Base-by-base conservation (phyloP, 1,140 invertebrate species). In the Bombus breviceps region DNA sequence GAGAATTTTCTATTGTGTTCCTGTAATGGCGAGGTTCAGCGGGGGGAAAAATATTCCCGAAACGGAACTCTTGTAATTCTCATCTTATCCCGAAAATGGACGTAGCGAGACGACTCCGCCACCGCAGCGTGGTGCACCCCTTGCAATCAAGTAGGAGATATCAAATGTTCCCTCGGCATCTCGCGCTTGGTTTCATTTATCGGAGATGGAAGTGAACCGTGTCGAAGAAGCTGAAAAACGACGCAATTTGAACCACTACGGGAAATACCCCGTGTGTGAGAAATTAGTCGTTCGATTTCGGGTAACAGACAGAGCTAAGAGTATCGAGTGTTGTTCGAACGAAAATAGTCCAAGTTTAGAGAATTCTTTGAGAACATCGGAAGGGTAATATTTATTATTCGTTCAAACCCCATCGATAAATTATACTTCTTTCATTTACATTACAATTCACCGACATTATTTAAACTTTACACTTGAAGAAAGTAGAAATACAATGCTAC, bases 81-180 rank as follows among this genome's bases (percentile, higher is more conserved):
- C 89, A 89, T 92, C 93, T 93, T 92, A 93, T 92, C 89, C 90
- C 81, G 86, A 89, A 93, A 93, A 94, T 93, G 87, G 91, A 90
- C 88, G 87, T 68, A 81, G 47, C 59, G 53, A 47, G 77, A 66
- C 86, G 13, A 66, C 85, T 43, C 66, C 47, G 86, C 66, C 39
- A 43, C 86, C 85, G 86, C 81, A 87, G 41, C 71, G 73, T 86
- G 84, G 80, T 64, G 75, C 89, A 90, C 89, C 89, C 87, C 28
- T 83, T 81, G 89, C 89, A 91, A 91, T 91, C 90, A 90, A 91
- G 87, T 85, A 91, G 75, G 68, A 90, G 89, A 85, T 89, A 91
- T 92, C 91, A 91, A 92, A 91, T 81, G 90, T 81, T 28, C 81
- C 71, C 47, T 34, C 71, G 59, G 34, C 47, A 32, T 9, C n/a